phyloP scores from a whole-genome alignment of 2,888 invertebrate genomes.

The Perdita meconis region DNA sequence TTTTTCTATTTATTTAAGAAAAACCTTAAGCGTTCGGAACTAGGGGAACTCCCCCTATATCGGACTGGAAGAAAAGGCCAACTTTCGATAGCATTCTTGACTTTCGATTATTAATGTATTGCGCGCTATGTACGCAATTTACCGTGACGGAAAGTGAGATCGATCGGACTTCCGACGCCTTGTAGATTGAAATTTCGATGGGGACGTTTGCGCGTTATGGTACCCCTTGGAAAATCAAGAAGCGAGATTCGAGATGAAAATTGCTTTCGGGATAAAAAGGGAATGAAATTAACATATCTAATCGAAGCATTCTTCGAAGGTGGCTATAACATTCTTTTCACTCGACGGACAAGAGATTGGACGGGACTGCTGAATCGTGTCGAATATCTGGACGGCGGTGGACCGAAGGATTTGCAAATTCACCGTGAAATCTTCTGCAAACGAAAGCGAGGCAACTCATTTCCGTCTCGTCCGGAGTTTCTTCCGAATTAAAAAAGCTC shows the following conservation, averaged over 20 bases:
- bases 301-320: background rate
- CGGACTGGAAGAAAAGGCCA: too few species aligned
- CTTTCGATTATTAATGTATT: too few species aligned
- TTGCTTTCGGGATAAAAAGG: background rate
- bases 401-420: conserved; percentile 71
- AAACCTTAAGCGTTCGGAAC: too few species aligned
- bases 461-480: conserved; percentile 76
- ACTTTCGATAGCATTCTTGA: conserved; percentile 5
- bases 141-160: conserved; percentile 11
- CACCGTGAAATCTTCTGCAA: conserved; percentile 79
- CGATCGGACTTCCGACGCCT: conserved; percentile 2
- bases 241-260: background rate
- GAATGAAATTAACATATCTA: conserved; percentile 18
- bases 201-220: background rate
- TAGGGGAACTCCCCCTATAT: too few species aligned
- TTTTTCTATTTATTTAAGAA: too few species aligned
- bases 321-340: background rate
- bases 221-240: background rate
- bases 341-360: conserved; percentile 38
- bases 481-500: conserved; percentile 69
- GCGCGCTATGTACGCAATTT: conserved; percentile 2
- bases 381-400: conserved; percentile 51
- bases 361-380: conserved; percentile 62
- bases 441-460: conserved; percentile 79
- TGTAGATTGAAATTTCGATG: conserved; percentile 25